These are phyloP conservation scores for Chaetops frenatus DNA, from an alignment of 2,113 vertebrate species.

Conservation along the genomic window DNA sequence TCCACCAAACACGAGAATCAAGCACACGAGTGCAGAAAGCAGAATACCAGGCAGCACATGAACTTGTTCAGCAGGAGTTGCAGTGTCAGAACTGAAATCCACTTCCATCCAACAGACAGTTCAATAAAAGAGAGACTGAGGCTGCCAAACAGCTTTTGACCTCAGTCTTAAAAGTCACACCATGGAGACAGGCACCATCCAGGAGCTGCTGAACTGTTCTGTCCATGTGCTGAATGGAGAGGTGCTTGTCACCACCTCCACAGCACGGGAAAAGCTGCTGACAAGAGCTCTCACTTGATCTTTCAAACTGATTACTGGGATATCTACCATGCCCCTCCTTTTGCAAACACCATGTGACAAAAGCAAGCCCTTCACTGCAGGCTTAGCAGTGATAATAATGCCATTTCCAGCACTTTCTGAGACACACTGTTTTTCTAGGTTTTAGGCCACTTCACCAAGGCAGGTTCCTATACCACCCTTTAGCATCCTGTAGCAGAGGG, in stretches of 20 bases:
- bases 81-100: neutral
- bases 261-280: neutral
- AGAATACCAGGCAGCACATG: neutral
- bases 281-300: neutral
- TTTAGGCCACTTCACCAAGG: neutral
- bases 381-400: neutral
- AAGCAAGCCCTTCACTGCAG: neutral
- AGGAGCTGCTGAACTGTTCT: neutral
- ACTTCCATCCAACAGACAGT: neutral
- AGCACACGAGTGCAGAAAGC: neutral
- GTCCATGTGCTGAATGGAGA: neutral
- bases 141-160: neutral
- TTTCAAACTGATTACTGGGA: neutral
- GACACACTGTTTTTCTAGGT: neutral
- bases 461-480: neutral
- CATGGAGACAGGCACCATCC: neutral
- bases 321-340: neutral
- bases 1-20: neutral
- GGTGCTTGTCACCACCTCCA: neutral
- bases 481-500: neutral
- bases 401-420: neutral
- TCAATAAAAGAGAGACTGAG: neutral
- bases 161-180: fast-evolving
- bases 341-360: neutral
- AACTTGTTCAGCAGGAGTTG: neutral